Evolutionary conservation across 2,797 vertebrate genomes (phyloP).

Genomic region (Arnoldichthys spilopterus): DNA sequence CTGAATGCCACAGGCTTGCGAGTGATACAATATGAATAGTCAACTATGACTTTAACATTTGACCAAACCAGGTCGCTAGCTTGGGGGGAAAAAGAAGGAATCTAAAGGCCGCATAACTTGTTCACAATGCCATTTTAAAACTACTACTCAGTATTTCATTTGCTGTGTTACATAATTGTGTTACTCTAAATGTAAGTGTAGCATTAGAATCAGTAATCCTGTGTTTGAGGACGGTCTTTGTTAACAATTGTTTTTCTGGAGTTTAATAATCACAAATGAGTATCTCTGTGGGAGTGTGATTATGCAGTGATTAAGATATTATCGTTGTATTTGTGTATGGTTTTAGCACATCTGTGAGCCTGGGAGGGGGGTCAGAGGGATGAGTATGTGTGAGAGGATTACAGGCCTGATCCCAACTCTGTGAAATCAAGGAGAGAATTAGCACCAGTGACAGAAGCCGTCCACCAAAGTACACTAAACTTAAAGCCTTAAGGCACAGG

Average conservation of each 20-base stretch:
- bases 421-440: slow-evolving; percentile 51
- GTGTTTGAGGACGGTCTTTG: neutral
- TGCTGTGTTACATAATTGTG: neutral
- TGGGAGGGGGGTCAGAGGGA: slow-evolving; percentile 24
- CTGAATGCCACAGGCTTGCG: neutral
- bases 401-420: slow-evolving; percentile 36
- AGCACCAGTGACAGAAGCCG: slow-evolving; percentile 48
- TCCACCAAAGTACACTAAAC: slow-evolving; percentile 44
- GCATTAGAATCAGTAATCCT: slow-evolving; percentile 4
- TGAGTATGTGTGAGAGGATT: slow-evolving; percentile 55
- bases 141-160: neutral
- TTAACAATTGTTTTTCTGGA: slow-evolving; percentile 4
- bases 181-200: neutral
- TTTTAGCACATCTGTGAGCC: neutral
- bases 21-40: slow-evolving; percentile 17
- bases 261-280: slow-evolving; percentile 22
- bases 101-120: neutral
- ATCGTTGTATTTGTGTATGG: slow-evolving; percentile 13
- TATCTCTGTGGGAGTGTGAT: slow-evolving; percentile 28
- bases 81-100: neutral
- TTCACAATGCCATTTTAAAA: neutral
- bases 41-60: slow-evolving; percentile 11
- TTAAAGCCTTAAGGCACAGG: slow-evolving; percentile 35
- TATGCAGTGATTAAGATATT: slow-evolving; percentile 18
- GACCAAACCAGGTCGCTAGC: slow-evolving; percentile 16